phyloP scores from a whole-genome alignment of 1,140 invertebrate genomes.

The Araneus ventricosus region DNA sequence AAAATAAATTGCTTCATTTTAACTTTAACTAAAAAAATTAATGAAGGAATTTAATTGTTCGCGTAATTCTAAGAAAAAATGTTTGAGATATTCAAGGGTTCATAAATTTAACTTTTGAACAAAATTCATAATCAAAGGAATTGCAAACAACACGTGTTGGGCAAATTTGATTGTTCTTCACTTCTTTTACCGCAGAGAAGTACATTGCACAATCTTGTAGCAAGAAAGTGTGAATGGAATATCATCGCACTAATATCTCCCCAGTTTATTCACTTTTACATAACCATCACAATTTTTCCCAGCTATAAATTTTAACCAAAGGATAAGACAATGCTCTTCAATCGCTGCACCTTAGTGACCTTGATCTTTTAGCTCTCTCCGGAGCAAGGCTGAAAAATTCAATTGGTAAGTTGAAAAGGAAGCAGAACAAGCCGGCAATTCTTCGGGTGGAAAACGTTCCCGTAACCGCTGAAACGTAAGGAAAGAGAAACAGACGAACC shows the following conservation, averaged over 20 bases:
- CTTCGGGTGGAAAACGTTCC: background rate
- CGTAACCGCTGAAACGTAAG: constrained; percentile 29
- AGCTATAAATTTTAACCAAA: background rate
- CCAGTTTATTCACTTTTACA: background rate
- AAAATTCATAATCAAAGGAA: no score
- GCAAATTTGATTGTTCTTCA: no score
- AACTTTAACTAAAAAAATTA: no score
- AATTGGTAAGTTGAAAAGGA: constrained; percentile 19
- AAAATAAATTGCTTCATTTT: no score
- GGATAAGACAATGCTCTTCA: background rate
- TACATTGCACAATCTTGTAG: no score
- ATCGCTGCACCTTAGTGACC: background rate
- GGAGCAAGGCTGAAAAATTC: background rate
- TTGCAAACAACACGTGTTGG: no score
- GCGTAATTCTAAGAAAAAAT: no score
- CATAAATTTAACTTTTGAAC: no score
- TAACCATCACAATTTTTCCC: background rate
- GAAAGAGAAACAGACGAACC: constrained; percentile 29
- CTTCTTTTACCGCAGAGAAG: no score
- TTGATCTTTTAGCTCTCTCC: background rate
- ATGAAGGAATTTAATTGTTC: no score
- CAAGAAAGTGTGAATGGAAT: no score
- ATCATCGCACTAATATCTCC: background rate
- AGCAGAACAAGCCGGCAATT: constrained; percentile 41
- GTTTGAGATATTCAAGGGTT: no score